Evolutionary conservation across 2,113 vertebrate genomes (phyloP).

Genomic region (Ceyx margarethae): DNA sequence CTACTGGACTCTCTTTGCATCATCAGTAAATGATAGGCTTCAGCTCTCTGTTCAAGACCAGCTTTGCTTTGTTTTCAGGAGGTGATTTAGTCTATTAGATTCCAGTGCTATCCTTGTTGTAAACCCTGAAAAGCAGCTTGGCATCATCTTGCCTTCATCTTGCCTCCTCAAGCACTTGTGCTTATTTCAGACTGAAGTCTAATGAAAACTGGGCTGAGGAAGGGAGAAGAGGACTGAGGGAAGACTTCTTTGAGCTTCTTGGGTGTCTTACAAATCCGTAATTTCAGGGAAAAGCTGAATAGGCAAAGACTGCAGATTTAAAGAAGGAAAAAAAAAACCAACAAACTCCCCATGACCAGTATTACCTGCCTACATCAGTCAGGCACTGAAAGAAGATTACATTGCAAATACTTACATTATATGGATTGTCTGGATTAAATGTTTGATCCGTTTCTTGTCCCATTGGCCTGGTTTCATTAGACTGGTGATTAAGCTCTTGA

Average conservation of each 20-base stretch:
- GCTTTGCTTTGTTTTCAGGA: neutral
- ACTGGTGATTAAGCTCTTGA: constrained; percentile 43
- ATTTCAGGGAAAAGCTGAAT: neutral
- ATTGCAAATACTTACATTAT: constrained; percentile 80
- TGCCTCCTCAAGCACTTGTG: neutral
- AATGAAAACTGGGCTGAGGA: neutral
- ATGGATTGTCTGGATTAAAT: constrained; percentile 91
- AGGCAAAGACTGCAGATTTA: neutral
- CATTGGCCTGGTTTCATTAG: constrained; percentile 64
- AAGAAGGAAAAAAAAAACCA: too few relatives aligned
- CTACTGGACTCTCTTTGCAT: neutral
- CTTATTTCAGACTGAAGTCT: neutral
- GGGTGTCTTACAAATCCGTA: neutral
- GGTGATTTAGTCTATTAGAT: too few relatives aligned
- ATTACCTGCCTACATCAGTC: neutral
- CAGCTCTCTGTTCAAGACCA: neutral
- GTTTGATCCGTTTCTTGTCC: constrained; percentile 69
- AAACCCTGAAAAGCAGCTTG: neutral
- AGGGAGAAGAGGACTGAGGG: neutral
- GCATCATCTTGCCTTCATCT: neutral
- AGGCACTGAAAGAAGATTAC: neutral
- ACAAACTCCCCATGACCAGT: too few relatives aligned
- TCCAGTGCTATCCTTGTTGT: neutral
- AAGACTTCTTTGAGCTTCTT: neutral
- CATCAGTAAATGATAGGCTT: neutral